Base-by-base conservation (phyloP, 2,113 vertebrate genomes). In the Labeo catla region DNA sequence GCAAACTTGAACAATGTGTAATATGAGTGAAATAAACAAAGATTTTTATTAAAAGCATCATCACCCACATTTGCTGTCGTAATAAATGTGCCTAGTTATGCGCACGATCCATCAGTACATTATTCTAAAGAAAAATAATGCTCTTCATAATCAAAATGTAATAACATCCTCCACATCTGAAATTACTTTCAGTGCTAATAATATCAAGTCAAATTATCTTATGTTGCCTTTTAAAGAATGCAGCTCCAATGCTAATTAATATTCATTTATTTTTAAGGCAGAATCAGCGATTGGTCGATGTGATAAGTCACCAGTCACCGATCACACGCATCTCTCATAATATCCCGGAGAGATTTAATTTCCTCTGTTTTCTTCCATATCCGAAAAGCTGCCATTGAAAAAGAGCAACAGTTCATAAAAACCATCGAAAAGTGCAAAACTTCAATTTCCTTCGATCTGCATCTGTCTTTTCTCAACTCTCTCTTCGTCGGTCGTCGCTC, bases 381-480 rank as follows among this genome's bases (percentile, higher is more conserved):
- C 4, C 34, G 12, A 34, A 52, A n/a, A 59, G 36, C 68, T 72
- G 8, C 39, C 39, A 10, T 11, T 72, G 68, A 16, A 43, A 72
- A 43, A 8, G 39, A 72, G 36, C 36, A 43, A 39, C 36, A 72
- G 16, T 72, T 72, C 36, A 72, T 68, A 34, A 68, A 68, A 15
- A 36, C 28, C 21, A 15, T 36, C 8, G 36, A 74, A 45, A 49
- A 74, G 43, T 3, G 10, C 19, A 10, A 21, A 47, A 49, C 43
- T 74, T 74, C 43, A 74, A 74, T 74, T 77, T 77, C 74, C 74
- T 77, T 49, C 74, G 15, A 77, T 54, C 23, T 77, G 49, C 74
- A 19, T 76, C 23, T 77, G 45, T 16, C 23, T 77, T 8, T 43
- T 52, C 47, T 72, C 39, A 1, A 2, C 8, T 72, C 68, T 70